Evolutionary conservation across 2,888 invertebrate genomes (phyloP), one percentile per base, ranked within the genome.

Genomic region (Sarcophaga variegata): DNA sequence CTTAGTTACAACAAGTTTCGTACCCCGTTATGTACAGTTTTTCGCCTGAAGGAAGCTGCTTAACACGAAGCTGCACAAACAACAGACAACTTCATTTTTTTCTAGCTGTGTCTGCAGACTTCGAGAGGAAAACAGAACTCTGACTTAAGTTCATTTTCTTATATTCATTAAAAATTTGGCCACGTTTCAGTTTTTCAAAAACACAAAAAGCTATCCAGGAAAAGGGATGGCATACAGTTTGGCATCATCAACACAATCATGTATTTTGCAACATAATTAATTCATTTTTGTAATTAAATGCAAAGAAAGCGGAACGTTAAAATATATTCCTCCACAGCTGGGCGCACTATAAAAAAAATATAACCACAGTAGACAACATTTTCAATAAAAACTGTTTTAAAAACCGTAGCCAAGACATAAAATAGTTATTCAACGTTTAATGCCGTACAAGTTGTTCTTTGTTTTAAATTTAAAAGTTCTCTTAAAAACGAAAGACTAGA

Each of bases 211-310:
- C 11, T 14, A 49, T 0, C 49, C 49, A 49, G 14, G 4, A 49
- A 49, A 2, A 49, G 4, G 4, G 11, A 54, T 17, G 3, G 1
- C 54, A 54, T 54, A 20, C 37, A 12, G 8, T 76, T 74, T 77
- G 74, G 64, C 78, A 67, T 66, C 83, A 76, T 45, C 71, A 78
- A 59, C 69, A 75, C 79, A 75, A 70, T 70, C 27, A 47, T 66
- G 47, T 70, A 75, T 64, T 72, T 74, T 63, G 74, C 66, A 78
- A 79, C 75, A 79, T 81, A 87, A 87, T 87, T 87, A 84, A 87
- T 87, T 87, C 81, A 84, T 78, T 87, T 87, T 70, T 62, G 74
- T 87, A 81, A 86, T 83, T 77, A 83, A 81, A 86, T 83, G 74
- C 74, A 75, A 86, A 81, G 74, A 78, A 83, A 83, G 66, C 54